Evolutionary conservation across 1,140 invertebrate genomes (phyloP), one percentile per base, ranked within the genome.

Genomic region (Pectinophora gossypiella): DNA sequence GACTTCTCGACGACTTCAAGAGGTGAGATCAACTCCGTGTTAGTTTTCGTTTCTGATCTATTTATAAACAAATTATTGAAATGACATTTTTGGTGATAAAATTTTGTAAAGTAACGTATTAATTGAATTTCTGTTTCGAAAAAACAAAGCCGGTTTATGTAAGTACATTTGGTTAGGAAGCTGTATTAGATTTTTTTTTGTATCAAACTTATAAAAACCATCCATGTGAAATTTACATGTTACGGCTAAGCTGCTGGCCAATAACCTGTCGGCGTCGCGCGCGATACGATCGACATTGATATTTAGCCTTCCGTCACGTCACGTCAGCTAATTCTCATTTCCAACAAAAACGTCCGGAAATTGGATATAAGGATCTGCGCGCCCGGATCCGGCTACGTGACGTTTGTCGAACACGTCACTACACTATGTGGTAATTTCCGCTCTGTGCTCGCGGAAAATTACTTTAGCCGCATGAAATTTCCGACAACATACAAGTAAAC

Each of bases 381-480:
- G 73, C 67, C 64, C 59, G 77, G 72, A 76, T 83, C 79, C 83
- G 83, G 77, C 77, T 86, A 85, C 84, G 84, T 85, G 84, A 85
- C 84, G 81, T 80, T 81, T 87, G 81, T 85, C 81, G 81, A 87
- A 85, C 83, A 85, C 75, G 81, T 87, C 83, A 87, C 76, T 79
- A 77, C 77, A 83, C 81, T 87, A 87, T 87, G 83, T 85, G 75
- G 81, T 87, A 87, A 87, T 87, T 85, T 87, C 83, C 83, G 81
- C 71, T 82, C 69, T 60, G 65, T 68, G 76, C 81, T 76, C 75
- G 79, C 69, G 81, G 76, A 84, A 86, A 87, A 87, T 87, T 87
- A 87, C 79, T 87, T 85, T 78, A 77, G 75, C 79, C 76, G 68
- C 74, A 77, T 80, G 80, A 85, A 86, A 86, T 86, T 86, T 86